Base-by-base conservation (phyloP, 2,797 vertebrate genomes). In the Poeciliopsis presidionis region DNA sequence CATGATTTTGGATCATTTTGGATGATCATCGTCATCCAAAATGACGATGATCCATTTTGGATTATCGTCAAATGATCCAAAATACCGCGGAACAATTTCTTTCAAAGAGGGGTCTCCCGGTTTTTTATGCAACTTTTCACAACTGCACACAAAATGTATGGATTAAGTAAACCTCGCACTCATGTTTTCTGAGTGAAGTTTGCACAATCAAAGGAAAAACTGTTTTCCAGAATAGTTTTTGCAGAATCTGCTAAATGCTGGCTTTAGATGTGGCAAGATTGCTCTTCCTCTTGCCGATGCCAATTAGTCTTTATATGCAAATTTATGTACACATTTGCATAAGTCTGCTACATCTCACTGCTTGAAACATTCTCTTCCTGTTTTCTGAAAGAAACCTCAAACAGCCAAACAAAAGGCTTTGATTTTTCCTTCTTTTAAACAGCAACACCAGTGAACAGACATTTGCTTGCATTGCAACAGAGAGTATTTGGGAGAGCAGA, bases 71-170 rank as follows among this genome's bases (percentile, higher is more conserved):
- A 73, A 75, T n/a, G 7, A 39, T 47, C 81, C 76, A 53, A 33
- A 2, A 65, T 61, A 69, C 70, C n/a, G 69, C 69, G 33, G 43
- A 70, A 69, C 30, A 16, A 33, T 9, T 47, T 49, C 73, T 88
- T 65, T 0, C 70, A 25, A 12, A 0, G 28, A 78, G 79, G 67
- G 82, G 76, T 67, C 75, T 12, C 46, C 33, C 59, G 73, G 61
- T 90, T 88, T 77, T 79, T 79, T 73, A 71, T 41, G 72, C 57
- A 74, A 59, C 59, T 70, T 73, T 45, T 82, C 28, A 3, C 36
- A 71, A 46, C 59, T n/a, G 22, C 47, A 57, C 33, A 11, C 2
- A 0, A 43, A 88, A 72, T 76, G 5, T 30, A 65, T 76, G 75
- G 46, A 77, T 69, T 72, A 59, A 22, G 36, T n/a, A 73, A 87